Evolutionary conservation across 1,140 invertebrate genomes (phyloP), one percentile per base, ranked within the genome.

Genomic region (Ceratitis capitata): DNA sequence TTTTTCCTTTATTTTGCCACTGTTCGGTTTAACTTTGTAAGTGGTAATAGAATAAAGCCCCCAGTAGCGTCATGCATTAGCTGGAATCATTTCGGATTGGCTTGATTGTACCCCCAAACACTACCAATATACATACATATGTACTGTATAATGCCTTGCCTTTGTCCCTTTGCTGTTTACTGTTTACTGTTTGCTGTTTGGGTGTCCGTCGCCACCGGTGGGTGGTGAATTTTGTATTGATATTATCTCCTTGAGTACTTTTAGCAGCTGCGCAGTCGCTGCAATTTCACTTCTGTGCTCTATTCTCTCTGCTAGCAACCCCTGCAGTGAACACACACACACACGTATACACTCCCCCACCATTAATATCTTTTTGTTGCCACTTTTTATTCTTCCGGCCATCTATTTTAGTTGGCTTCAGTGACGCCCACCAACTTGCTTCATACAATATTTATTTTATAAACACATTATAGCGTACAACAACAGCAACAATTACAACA

Each of bases 371-470:
- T 42, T 78, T 45, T 78, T 78, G 35, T 78, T 78, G 69, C 69
- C 69, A 78, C 42, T 78, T 78, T 78, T 78, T 78, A 45, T 42
- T 39, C 69, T 78, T 78, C 69, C 69, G 69, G 69, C 69, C 69
- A 78, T 78, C 69, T 45, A 78, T 78, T 78, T n/a, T 42, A 78
- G 69, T 45, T 78, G 69, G 69, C 69, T 78, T 78, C 69, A 78
- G 88, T 90, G 87, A 89, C 89, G 88, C 89, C 89, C 89, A 90
- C 89, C 89, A n/a, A 90, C 89, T 90, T 90, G 90, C 89, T 90
- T 90, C 89, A 90, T 90, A 90, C 89, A 90, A 90, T 90, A 90
- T 90, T 90, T 90, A 90, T 90, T 88, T 87, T 89, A 90, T 90
- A 90, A 90, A 89, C 89, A 90, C 89, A 90, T 90, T 90, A 90